Percentiles rank a stretch among this genome's conserved stretches.
Evolutionary conservation across 2,888 invertebrate species (phyloP).

Genomic region (Meghimatium bilineatum): DNA sequence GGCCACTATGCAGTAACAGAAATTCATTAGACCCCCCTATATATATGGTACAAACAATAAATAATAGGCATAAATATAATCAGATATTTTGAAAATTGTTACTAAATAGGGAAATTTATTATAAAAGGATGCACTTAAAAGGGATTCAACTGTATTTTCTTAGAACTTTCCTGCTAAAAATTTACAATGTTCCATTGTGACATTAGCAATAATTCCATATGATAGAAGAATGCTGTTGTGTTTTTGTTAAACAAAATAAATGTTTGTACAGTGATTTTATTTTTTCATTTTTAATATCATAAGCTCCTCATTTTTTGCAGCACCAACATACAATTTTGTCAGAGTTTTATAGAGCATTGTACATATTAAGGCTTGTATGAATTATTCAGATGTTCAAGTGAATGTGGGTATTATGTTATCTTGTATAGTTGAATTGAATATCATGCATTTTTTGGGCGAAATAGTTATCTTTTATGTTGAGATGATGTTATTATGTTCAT

Average conservation of each 20-base stretch:
- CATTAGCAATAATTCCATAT: background rate
- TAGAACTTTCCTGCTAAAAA: background rate
- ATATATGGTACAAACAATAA: too few species aligned
- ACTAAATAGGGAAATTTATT: too few species aligned
- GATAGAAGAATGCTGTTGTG: background rate
- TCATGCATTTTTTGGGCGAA: too few species aligned
- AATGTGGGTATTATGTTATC: background rate
- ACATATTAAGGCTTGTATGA: background rate
- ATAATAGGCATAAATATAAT: too few species aligned
- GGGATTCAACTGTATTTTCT: too few species aligned
- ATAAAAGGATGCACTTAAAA: too few species aligned
- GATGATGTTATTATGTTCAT: too few species aligned
- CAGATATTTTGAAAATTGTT: too few species aligned
- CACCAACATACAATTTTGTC: background rate
- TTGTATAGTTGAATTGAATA: background rate
- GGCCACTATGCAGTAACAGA: too few species aligned
- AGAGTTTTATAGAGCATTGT: background rate
- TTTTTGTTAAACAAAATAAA: background rate
- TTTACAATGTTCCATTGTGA: background rate
- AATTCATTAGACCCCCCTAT: too few species aligned
- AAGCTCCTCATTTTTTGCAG: background rate
- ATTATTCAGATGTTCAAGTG: background rate
- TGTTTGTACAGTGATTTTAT: background rate
- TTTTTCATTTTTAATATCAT: background rate
- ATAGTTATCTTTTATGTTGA: too few species aligned